A percentile compares a stretch with the other conserved stretches of the same genome.
Evolutionary conservation across 2,888 invertebrate genomes (phyloP).

Genomic region (Parnassius glacialis): DNA sequence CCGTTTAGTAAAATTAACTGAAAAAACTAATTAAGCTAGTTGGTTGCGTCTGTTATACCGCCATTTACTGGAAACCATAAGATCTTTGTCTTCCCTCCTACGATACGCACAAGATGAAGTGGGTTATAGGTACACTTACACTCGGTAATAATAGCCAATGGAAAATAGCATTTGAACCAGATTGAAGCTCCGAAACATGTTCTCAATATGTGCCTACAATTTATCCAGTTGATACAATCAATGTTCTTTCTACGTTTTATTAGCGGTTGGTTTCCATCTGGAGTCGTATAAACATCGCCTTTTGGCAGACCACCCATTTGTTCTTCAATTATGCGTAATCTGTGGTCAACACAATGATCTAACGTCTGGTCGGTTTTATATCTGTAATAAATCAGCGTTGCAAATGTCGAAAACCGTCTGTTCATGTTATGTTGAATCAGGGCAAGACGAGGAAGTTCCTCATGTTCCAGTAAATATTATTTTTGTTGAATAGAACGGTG

Average conservation of each 20-base stretch:
- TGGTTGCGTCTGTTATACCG: no score
- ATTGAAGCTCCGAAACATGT: no score
- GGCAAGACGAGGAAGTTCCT: constrained; percentile 39
- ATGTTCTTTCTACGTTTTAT: constrained; percentile 16
- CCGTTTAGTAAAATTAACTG: no score
- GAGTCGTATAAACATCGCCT: constrained; percentile 47
- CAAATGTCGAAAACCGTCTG: constrained; percentile 56
- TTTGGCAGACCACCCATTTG: constrained; percentile 59
- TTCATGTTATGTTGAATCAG: constrained; percentile 61
- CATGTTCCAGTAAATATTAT: constrained; percentile 39
- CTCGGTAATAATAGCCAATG: no score
- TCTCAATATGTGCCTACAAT: no score
- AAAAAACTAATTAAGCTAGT: no score
- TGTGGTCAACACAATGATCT: constrained; percentile 50
- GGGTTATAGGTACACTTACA: no score
- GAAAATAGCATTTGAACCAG: no score
- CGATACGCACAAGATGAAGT: no score
- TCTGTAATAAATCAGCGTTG: constrained; percentile 60
- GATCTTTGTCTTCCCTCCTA: no score
- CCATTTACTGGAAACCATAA: no score
- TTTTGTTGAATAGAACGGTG: constrained; percentile 23
- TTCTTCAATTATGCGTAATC: constrained; percentile 46
- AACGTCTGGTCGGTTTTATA: constrained; percentile 67
- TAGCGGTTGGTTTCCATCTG: constrained; percentile 31
- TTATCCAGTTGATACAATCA: constrained; percentile 11